Conservation (phyloP, 2,797 vertebrate species). For the Threskiornis aethiopicus region DNA sequence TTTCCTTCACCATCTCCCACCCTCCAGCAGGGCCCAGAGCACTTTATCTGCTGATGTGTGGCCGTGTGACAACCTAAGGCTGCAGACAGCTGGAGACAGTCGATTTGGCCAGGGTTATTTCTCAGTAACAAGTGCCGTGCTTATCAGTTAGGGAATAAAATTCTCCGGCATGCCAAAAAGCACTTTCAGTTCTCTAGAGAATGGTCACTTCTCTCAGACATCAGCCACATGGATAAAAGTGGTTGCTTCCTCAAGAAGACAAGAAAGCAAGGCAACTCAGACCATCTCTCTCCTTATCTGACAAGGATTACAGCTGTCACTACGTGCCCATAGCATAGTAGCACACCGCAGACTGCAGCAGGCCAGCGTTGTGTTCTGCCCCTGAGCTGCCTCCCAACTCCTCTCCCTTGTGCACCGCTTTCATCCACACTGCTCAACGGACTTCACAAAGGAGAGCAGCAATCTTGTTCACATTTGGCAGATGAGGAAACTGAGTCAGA, state of each 20-base stretch:
- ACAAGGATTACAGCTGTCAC: background rate
- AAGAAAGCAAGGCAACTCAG: background rate
- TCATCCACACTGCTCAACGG: background rate
- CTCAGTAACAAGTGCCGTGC: background rate
- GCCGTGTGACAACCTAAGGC: background rate
- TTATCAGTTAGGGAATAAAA: background rate
- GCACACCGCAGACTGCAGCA: rapidly evolving
- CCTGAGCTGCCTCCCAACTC: background rate
- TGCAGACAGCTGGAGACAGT: background rate
- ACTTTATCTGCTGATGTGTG: background rate
- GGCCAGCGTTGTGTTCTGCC: background rate
- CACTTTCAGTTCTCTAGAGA: constrained; percentile 1
- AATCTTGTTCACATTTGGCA: background rate
- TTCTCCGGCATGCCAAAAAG: background rate
- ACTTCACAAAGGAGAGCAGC: background rate
- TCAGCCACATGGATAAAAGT: background rate
- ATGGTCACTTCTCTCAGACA: background rate
- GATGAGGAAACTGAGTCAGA: background rate
- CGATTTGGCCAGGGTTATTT: background rate
- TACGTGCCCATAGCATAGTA: background rate
- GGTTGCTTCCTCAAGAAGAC: background rate
- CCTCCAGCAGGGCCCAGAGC: background rate
- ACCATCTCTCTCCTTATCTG: background rate
- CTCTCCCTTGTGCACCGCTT: background rate
- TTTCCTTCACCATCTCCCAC: constrained; percentile 41